Base-by-base conservation (phyloP, 2,797 vertebrate genomes). In the Periparus ater region DNA sequence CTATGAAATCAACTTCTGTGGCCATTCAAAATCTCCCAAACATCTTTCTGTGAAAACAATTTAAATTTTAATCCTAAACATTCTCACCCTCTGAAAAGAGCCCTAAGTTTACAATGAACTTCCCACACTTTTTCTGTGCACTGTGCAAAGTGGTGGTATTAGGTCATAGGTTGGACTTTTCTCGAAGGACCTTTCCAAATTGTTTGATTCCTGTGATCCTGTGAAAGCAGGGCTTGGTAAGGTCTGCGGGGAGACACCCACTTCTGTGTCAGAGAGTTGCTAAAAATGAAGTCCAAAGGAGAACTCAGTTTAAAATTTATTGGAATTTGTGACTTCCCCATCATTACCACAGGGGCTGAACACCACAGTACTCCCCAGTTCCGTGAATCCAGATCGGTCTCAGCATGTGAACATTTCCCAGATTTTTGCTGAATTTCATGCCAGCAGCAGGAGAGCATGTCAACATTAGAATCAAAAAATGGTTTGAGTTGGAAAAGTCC, bases 281-380 rank as follows among this genome's bases (percentile, higher is more conserved):
- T 74, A 10, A 27, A 38, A 44, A 70, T 30, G 14, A 91, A 13
- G 11, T 71, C 13, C 32, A 27, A 83, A 73, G 18, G 21, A 63
- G 8, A 85, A 72, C 13, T 44, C 47, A 54, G 13, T 32, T 20
- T 21, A 89, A 88, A 61, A 23, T 9, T 17, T n/a, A 20, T 5
- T 32, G 34, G 2, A 3, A 14, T 74, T 89, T 88, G 8, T 68
- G 61, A 8, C 19, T 77, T 91, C 16, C 21, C 13, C 10, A 29
- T 74, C 40, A 36, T 73, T 74, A 32, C 13, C 32, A n/a, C 17
- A 61, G 11, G 62, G 68, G 13, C 10, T 1, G 3, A 15, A 20
- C 5, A 51, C 25, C 0, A 1, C 53, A 71, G 13, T 10, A 21
- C 11, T 50, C 32, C 7, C 11, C 30, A 58, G 2, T 4, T 62